Evolutionary conservation across 2,888 invertebrate genomes (phyloP).

Genomic region (Drosophila prolongata): DNA sequence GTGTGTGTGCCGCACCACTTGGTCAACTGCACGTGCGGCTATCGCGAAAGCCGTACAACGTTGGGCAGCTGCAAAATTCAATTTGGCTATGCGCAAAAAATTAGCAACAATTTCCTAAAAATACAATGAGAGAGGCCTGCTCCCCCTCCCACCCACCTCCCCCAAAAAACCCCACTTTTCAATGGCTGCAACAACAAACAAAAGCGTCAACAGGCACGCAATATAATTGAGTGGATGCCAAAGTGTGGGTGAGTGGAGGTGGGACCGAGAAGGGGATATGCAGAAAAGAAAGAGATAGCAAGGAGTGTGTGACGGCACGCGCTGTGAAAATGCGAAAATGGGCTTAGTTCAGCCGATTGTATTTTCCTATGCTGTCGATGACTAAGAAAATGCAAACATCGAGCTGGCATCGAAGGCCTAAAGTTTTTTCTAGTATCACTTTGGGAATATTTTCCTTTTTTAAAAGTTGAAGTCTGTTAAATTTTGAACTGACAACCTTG

Average conservation of each 20-base stretch:
- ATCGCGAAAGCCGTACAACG: constrained; percentile 20
- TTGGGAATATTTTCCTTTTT: too few species aligned
- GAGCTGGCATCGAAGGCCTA: background rate
- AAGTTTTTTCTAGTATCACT: too few species aligned
- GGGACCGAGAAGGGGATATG: background rate
- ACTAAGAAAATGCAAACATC: background rate
- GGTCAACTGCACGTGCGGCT: constrained; percentile 63
- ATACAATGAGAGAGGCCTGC: constrained; percentile 50
- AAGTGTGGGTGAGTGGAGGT: constrained; percentile 15
- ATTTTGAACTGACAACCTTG: too few species aligned
- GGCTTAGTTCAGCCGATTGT: constrained; percentile 12
- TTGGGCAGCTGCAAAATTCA: constrained; percentile 60
- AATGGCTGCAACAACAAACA: constrained; percentile 27
- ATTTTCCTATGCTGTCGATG: background rate
- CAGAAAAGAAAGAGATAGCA: constrained; percentile 1
- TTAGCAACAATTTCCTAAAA: constrained; percentile 77
- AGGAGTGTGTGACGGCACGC: constrained; percentile 30
- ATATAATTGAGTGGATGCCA: constrained; percentile 21
- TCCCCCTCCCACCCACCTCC: background rate
- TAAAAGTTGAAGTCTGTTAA: too few species aligned
- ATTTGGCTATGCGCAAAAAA: constrained; percentile 69
- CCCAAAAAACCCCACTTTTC: background rate
- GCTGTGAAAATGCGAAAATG: constrained; percentile 31
- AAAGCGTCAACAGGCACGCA: constrained; percentile 24
- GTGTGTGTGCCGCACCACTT: constrained; percentile 9